A percentile compares a stretch with the other conserved stretches of the same genome.
phyloP scores from a whole-genome alignment of 2,888 invertebrate genomes.

The Xanthia togata region DNA sequence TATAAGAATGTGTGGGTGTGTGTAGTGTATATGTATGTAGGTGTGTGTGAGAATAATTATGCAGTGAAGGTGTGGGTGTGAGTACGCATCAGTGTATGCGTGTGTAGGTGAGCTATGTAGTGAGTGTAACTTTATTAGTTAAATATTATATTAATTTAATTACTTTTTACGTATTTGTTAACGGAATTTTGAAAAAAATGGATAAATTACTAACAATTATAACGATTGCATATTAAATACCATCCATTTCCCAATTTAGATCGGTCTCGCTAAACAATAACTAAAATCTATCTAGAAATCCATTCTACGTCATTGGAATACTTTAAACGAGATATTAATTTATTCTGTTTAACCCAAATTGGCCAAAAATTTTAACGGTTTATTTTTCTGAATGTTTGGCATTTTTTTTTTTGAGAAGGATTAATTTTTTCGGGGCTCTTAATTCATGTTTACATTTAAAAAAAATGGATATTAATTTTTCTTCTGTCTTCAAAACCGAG shows the following conservation, averaged over 20 bases:
- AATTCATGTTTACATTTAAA: conserved; percentile 14
- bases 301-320: background rate
- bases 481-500: background rate
- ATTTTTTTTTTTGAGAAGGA: background rate
- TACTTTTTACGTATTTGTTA: background rate
- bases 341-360: background rate
- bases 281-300: background rate
- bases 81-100: no score
- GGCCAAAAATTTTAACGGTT: background rate
- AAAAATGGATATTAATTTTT: conserved; percentile 1
- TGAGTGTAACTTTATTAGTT: no score
- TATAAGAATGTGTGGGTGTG: no score
- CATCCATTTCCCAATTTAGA: background rate
- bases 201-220: background rate
- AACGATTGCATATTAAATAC: no score
- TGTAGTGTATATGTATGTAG: no score
- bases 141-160: no score
- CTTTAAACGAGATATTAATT: background rate
- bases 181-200: background rate
- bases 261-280: background rate
- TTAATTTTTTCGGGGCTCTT: conserved; percentile 11
- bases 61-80: no score
- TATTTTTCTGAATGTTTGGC: background rate
- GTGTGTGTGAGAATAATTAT: no score
- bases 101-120: no score